Evolutionary conservation across 2,113 vertebrate genomes (phyloP).

Genomic region (Amazona guildingii): DNA sequence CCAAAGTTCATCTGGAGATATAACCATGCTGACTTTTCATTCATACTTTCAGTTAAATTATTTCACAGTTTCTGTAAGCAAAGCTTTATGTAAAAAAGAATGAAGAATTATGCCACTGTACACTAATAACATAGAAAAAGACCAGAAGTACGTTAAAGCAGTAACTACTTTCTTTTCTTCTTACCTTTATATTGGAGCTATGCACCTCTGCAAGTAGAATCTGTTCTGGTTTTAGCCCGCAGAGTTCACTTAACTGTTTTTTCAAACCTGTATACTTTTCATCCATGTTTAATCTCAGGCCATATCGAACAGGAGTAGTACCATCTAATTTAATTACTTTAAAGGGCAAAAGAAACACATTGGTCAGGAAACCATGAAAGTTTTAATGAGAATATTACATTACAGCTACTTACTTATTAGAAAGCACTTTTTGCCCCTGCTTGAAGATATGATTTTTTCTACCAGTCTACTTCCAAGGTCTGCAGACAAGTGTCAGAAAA

Average conservation of each 20-base stretch:
- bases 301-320: constrained; percentile 91
- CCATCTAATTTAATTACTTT: constrained; percentile 95
- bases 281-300: constrained; percentile 94
- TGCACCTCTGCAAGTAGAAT: constrained; percentile 96
- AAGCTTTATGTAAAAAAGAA: background rate
- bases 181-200: constrained; percentile 94
- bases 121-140: background rate
- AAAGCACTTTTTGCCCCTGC: background rate
- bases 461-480: background rate
- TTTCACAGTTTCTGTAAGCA: background rate
- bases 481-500: background rate
- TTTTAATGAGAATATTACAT: background rate
- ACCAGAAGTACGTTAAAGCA: background rate
- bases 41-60: background rate
- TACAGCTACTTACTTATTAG: background rate
- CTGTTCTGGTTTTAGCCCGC: constrained; percentile 92
- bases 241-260: constrained; percentile 94
- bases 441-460: background rate
- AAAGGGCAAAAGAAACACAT: constrained; percentile 4
- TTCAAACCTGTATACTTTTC: constrained; percentile 97
- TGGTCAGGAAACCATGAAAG: background rate
- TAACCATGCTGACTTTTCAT: background rate
- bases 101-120: background rate
- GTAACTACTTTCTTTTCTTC: background rate
- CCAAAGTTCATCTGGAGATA: background rate